A percentile compares a stretch with the other conserved stretches of the same genome.
Conservation (phyloP, 1,140 invertebrate genomes). For the Drosophila lowei region DNA sequence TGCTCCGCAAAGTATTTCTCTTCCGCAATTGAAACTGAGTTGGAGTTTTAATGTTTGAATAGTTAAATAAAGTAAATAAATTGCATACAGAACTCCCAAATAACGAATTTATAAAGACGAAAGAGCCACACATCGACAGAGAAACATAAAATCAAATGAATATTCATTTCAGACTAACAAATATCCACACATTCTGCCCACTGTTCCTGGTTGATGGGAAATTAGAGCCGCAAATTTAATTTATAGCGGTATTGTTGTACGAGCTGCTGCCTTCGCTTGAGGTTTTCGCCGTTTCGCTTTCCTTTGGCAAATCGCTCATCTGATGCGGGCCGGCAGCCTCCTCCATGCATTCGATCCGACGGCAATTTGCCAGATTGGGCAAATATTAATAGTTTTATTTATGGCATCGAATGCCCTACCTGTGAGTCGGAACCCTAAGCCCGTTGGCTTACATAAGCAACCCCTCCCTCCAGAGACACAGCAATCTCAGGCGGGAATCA, state of each 20-base stretch:
- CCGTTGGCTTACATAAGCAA: slow-evolving; percentile 35
- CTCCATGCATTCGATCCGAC: slow-evolving; percentile 34
- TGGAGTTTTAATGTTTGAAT: too few relatives aligned
- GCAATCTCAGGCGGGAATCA: slow-evolving; percentile 32
- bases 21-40: too few relatives aligned
- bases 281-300: slow-evolving; percentile 27
- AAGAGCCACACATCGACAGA: too few relatives aligned
- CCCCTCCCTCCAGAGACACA: slow-evolving; percentile 2
- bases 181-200: not conserved
- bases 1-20: too few relatives aligned
- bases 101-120: too few relatives aligned
- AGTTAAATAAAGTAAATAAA: too few relatives aligned
- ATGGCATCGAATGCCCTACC: slow-evolving; percentile 16
- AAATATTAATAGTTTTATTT: slow-evolving; percentile 33
- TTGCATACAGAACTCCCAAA: too few relatives aligned
- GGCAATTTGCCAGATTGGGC: slow-evolving; percentile 31
- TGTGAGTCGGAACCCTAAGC: slow-evolving; percentile 32
- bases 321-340: slow-evolving; percentile 25
- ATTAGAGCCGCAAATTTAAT: slow-evolving; percentile 45
- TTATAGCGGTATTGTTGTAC: slow-evolving; percentile 18
- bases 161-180: too few relatives aligned
- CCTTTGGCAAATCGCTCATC: slow-evolving; percentile 19
- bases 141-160: too few relatives aligned
- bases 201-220: slow-evolving; percentile 16
- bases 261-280: slow-evolving; percentile 13